phyloP scores from a whole-genome alignment of 92 coral and sea anemone genomes.

The Epizoanthus scotinus region DNA sequence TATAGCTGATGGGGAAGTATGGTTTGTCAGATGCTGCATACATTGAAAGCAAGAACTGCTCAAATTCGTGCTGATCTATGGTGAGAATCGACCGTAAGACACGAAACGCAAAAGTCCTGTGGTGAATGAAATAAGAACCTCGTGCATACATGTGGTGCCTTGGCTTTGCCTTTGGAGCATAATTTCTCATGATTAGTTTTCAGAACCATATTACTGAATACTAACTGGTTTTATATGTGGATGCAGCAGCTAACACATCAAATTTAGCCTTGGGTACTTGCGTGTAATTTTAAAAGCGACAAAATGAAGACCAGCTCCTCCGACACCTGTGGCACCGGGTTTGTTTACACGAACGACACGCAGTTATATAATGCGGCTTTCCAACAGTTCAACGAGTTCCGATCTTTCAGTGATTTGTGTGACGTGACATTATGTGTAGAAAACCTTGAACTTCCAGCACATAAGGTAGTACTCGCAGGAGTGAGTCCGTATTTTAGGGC shows the following conservation, averaged over 20 bases:
- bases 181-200: too few species aligned
- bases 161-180: too few species aligned
- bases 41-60: too few species aligned
- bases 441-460: constrained; percentile 70
- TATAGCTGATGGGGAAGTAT: constrained; percentile 34
- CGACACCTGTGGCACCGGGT: not conserved
- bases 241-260: too few species aligned
- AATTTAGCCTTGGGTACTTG: too few species aligned
- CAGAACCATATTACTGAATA: too few species aligned
- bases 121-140: too few species aligned
- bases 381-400: constrained; percentile 61
- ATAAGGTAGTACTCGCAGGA: constrained; percentile 75
- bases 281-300: not conserved
- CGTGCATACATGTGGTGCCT: too few species aligned
- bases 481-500: constrained; percentile 88
- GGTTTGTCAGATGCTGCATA: not conserved
- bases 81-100: too few species aligned
- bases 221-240: too few species aligned
- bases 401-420: constrained; percentile 67
- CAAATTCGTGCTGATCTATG: too few species aligned
- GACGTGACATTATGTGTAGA: constrained; percentile 77
- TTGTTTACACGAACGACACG: constrained; percentile 29
- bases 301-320: not conserved
- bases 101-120: too few species aligned
- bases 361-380: constrained; percentile 49